Evolutionary conservation across 1,140 invertebrate species (phyloP).

Genomic region (Telenomus remus): DNA sequence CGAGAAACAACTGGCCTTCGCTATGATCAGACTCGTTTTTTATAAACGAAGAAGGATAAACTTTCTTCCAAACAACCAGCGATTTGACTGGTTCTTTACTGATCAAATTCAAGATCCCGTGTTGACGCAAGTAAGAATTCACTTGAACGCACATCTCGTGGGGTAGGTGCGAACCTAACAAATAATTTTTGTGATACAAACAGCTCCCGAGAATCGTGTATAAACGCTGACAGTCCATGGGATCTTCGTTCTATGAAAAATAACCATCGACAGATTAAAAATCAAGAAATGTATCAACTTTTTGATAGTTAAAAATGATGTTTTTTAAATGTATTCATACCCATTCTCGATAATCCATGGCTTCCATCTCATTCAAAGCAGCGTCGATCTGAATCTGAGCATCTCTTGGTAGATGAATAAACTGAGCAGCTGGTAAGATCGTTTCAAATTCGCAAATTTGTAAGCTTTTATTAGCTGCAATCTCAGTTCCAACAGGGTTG

Average conservation of each 20-base stretch:
- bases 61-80: slow-evolving; percentile 85
- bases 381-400: slow-evolving; percentile 86
- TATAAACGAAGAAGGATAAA: slow-evolving; percentile 77
- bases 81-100: slow-evolving; percentile 80
- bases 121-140: slow-evolving; percentile 81
- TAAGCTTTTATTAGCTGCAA: slow-evolving; percentile 25
- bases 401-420: slow-evolving; percentile 82
- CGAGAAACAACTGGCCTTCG: slow-evolving; percentile 61
- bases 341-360: slow-evolving; percentile 88
- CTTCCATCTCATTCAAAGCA: slow-evolving; percentile 86
- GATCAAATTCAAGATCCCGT: slow-evolving; percentile 81
- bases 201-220: slow-evolving; percentile 86
- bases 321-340: too few species aligned
- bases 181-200: slow-evolving; percentile 82
- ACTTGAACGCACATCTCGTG: slow-evolving; percentile 83
- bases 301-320: too few species aligned
- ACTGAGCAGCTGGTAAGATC: slow-evolving; percentile 74
- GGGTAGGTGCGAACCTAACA: slow-evolving; percentile 83
- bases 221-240: slow-evolving; percentile 84
- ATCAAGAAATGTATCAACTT: too few species aligned
- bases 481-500: slow-evolving; percentile 17
- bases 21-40: slow-evolving; percentile 61
- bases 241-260: slow-evolving; percentile 81
- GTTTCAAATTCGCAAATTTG: slow-evolving; percentile 64
- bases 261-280: slow-evolving; percentile 8